A percentile compares a stretch with the other conserved stretches of the same genome.
Evolutionary conservation across 2,113 vertebrate species (phyloP).

Genomic region (Tachycineta bicolor): DNA sequence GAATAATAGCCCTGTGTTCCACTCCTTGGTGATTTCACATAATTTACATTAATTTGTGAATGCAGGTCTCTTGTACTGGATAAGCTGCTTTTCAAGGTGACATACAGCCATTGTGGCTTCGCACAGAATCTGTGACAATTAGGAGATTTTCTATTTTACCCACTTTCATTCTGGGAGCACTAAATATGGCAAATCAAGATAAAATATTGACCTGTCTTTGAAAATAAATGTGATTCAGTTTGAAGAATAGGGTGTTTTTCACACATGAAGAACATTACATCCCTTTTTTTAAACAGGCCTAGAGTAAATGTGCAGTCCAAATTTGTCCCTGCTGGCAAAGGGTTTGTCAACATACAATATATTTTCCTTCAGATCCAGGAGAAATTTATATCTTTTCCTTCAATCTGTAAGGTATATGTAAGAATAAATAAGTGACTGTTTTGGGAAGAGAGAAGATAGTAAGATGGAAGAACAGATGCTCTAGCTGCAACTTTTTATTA

Average conservation of each 20-base stretch:
- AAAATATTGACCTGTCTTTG: slow-evolving; percentile 47
- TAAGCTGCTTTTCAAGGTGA: slow-evolving; percentile 60
- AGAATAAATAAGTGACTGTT: not conserved
- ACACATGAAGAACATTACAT: not conserved
- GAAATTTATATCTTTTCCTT: not conserved
- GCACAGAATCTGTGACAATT: slow-evolving; percentile 11
- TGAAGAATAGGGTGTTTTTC: slow-evolving; percentile 13
- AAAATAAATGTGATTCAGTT: slow-evolving; percentile 31
- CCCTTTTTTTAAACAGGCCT: not conserved
- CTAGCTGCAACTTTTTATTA: not conserved
- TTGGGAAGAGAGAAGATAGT: not conserved
- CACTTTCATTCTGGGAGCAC: not conserved
- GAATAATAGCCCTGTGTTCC: slow-evolving; percentile 37
- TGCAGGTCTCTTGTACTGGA: not conserved
- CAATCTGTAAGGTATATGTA: not conserved
- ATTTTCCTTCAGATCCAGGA: not conserved
- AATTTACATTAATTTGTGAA: slow-evolving; percentile 62
- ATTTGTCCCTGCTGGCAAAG: not conserved
- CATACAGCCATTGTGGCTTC: slow-evolving; percentile 20
- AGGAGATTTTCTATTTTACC: slow-evolving; percentile 41
- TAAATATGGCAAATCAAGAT: slow-evolving; percentile 46
- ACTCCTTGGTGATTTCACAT: slow-evolving; percentile 9
- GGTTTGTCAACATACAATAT: not conserved
- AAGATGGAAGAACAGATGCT: not conserved
- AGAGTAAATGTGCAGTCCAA: not conserved